These are phyloP conservation scores for Biston stratarius DNA, from an alignment of 2,888 invertebrate genomes.

Conservation along the genomic window DNA sequence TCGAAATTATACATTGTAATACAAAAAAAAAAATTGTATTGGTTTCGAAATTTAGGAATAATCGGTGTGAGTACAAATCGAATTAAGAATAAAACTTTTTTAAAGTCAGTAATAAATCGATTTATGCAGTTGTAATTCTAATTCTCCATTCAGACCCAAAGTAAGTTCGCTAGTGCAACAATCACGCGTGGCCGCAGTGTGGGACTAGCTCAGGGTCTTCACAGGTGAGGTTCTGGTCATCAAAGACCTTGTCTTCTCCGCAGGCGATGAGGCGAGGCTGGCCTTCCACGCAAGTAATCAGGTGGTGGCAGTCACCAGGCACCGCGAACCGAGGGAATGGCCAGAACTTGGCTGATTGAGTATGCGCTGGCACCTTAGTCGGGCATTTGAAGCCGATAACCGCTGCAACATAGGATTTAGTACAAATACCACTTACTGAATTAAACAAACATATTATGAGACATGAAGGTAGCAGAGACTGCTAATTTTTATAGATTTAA, in stretches of 20 bases:
- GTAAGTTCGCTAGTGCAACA: conserved; percentile 7
- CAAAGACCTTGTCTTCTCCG: conserved; percentile 95
- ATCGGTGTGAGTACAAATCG: no score
- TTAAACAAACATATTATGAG: not conserved
- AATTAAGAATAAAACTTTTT: no score
- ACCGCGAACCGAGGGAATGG: conserved; percentile 96
- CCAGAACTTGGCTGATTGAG: conserved; percentile 95
- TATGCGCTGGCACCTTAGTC: conserved; percentile 92
- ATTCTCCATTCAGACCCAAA: conserved; percentile 19
- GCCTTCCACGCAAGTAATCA: conserved; percentile 96
- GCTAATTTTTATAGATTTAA: no score
- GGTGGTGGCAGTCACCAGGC: conserved; percentile 93
- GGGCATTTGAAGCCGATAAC: conserved; percentile 97
- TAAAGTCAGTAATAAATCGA: not conserved
- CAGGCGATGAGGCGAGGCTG: conserved; percentile 95
- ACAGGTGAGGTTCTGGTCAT: conserved; percentile 93
- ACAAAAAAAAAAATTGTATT: no score
- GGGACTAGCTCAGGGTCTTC: conserved; percentile 90
- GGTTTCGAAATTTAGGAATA: no score
- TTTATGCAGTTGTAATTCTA: not conserved
- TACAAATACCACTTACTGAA: not conserved
- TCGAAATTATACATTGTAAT: no score
- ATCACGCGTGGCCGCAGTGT: conserved; percentile 79
- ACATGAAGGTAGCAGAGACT: not conserved
- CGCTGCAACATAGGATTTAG: conserved; percentile 81